These are phyloP conservation scores for Conus ventricosus DNA, from an alignment of 1,140 invertebrate species.

Conservation along the genomic window DNA sequence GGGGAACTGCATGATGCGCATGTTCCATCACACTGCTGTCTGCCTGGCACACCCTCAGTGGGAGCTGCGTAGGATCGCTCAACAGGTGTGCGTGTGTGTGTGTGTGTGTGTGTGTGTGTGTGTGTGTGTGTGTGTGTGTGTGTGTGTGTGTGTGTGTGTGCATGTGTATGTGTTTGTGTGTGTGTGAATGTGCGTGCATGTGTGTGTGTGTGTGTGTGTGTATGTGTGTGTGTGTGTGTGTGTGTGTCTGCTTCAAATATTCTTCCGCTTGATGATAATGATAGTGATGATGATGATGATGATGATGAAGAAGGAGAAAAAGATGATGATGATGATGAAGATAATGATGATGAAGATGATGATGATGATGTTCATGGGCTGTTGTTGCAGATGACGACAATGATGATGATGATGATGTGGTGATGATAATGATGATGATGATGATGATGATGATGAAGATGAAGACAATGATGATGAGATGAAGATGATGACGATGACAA, in stretches of 20 bases:
- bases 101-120: not conserved
- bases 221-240: too few species aligned
- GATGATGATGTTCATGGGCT: not conserved
- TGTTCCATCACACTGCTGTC: conserved; percentile 64
- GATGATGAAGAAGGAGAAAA: too few species aligned
- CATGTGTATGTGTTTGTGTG: not conserved
- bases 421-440: conserved; percentile 19
- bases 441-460: conserved; percentile 26
- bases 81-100: conserved; percentile 59
- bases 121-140: not conserved
- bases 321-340: too few species aligned
- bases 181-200: too few species aligned
- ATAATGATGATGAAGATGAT: not conserved
- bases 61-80: conserved; percentile 67
- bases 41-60: conserved; percentile 63
- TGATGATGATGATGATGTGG: too few species aligned
- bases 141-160: not conserved
- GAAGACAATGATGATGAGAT: conserved; percentile 15
- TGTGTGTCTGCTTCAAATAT: too few species aligned
- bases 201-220: too few species aligned
- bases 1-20: conserved; percentile 45
- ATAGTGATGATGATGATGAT: too few species aligned
- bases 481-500: not conserved
- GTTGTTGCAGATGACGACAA: not conserved
- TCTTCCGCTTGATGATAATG: too few species aligned